Evolutionary conservation across 2,797 vertebrate species (phyloP).

Genomic region (Amphiprion clarkii): DNA sequence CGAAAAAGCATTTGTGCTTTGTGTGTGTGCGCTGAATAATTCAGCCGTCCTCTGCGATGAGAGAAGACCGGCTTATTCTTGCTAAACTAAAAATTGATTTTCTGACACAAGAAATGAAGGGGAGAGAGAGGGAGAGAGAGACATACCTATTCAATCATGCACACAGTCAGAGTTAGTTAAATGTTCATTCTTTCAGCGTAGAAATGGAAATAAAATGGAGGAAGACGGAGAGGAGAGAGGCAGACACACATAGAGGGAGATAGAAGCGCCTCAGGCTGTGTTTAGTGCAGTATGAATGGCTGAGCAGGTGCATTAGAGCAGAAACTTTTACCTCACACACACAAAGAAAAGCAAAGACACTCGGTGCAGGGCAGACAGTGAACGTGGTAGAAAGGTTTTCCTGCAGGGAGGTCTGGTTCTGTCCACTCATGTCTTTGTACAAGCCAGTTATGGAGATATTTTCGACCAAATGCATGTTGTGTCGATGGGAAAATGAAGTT

Average conservation of each 20-base stretch:
- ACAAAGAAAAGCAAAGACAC: too few relatives aligned
- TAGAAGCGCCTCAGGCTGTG: slow-evolving; percentile 79
- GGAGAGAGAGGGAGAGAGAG: slow-evolving; percentile 31
- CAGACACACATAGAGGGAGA: slow-evolving; percentile 31
- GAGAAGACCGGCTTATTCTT: slow-evolving; percentile 73
- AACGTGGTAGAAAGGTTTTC: too few relatives aligned
- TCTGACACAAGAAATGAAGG: slow-evolving; percentile 89
- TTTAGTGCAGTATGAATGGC: slow-evolving; percentile 88
- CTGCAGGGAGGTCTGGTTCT: too few relatives aligned
- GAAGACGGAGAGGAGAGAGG: slow-evolving; percentile 29
- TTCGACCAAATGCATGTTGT: neutral
- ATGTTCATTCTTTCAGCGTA: slow-evolving; percentile 50
- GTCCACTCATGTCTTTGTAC: too few relatives aligned
- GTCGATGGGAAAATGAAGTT: too few relatives aligned
- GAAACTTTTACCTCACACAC: slow-evolving; percentile 48
- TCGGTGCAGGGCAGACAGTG: too few relatives aligned
- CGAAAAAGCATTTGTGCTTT: slow-evolving; percentile 19
- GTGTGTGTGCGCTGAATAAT: slow-evolving; percentile 76
- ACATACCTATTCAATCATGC: slow-evolving; percentile 58
- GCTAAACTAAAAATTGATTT: slow-evolving; percentile 91
- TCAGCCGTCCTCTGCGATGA: slow-evolving; percentile 68
- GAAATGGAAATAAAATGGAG: slow-evolving; percentile 44
- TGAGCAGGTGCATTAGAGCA: slow-evolving; percentile 81
- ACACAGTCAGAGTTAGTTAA: slow-evolving; percentile 67
- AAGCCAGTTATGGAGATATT: too few relatives aligned